These are phyloP conservation scores for Plodia interpunctella DNA, from an alignment of 1,140 invertebrate genomes.

Conservation along the genomic window DNA sequence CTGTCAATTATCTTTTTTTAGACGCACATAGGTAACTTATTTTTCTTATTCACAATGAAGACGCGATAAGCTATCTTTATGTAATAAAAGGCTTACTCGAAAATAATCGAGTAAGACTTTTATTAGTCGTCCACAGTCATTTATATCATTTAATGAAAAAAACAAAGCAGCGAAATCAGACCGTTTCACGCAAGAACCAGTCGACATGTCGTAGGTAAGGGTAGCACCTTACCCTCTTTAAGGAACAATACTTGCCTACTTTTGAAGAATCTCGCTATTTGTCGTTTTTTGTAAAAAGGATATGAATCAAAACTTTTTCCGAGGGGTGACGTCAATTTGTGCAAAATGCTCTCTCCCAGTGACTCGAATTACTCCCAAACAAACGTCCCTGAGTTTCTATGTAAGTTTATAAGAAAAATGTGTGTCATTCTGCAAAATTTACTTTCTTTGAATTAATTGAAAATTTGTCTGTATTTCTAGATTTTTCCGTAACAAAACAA, in stretches of 20 bases:
- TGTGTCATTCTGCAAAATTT: constrained; percentile 22
- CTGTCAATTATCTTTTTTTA: too few species aligned
- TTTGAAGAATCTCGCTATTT: constrained; percentile 18
- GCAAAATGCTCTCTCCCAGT: constrained; percentile 39
- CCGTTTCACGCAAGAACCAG: too few species aligned
- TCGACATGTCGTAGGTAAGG: too few species aligned
- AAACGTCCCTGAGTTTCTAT: constrained; percentile 52
- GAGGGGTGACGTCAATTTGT: constrained; percentile 52
- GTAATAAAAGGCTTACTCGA: too few species aligned
- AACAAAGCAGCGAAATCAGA: too few species aligned
- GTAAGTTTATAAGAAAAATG: constrained; percentile 42
- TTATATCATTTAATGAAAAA: too few species aligned
- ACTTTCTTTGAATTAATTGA: constrained; percentile 1
- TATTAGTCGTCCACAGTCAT: too few species aligned
- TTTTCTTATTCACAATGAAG: too few species aligned
- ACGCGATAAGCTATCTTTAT: too few species aligned
- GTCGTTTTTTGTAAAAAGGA: constrained; percentile 16
- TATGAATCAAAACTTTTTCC: constrained; percentile 58
- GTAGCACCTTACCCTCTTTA: not conserved
- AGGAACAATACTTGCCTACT: constrained; percentile 27
- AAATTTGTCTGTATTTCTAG: not conserved
- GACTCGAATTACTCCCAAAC: constrained; percentile 56
- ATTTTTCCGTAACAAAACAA: too few species aligned
- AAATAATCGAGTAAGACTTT: too few species aligned
- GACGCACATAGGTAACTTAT: too few species aligned